Percentiles rank a stretch among this genome's conserved stretches.
Conservation (phyloP, 2,888 invertebrate species). For the Lasioglossum zephyrum region DNA sequence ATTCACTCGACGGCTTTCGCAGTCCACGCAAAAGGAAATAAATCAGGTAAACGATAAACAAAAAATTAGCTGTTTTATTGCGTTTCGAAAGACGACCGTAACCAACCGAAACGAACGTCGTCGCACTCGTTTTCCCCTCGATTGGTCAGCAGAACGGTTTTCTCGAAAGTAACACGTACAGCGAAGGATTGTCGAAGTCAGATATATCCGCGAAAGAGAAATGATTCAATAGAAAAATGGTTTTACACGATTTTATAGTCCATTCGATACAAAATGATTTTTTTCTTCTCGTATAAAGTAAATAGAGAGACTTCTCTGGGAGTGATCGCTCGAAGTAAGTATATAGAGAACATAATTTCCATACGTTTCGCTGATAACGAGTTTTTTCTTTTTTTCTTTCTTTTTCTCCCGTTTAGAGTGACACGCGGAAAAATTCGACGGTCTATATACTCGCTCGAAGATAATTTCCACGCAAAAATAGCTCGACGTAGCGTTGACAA, state of each 20-base stretch:
- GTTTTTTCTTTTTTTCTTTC: neutral
- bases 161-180: slow-evolving; percentile 14
- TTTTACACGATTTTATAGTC: slow-evolving; percentile 66
- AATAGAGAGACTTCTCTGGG: slow-evolving; percentile 59
- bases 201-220: slow-evolving; percentile 24
- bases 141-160: neutral
- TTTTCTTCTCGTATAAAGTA: slow-evolving; percentile 60
- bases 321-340: slow-evolving; percentile 49
- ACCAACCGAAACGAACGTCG: neutral
- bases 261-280: slow-evolving; percentile 66
- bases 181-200: slow-evolving; percentile 16
- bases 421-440: slow-evolving; percentile 25
- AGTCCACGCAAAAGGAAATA: slow-evolving; percentile 36
- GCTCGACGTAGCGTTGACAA: slow-evolving; percentile 37
- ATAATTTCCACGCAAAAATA: slow-evolving; percentile 52
- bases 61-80: slow-evolving; percentile 28
- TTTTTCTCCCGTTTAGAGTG: neutral
- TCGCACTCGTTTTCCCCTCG: neutral
- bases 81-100: neutral
- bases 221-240: slow-evolving; percentile 48
- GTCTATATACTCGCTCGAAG: slow-evolving; percentile 50
- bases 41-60: slow-evolving; percentile 17
- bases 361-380: neutral
- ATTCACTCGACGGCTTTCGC: slow-evolving; percentile 14
- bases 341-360: slow-evolving; percentile 50